Conservation (phyloP, 2,888 invertebrate species). For the Dysmachus trigonus region DNA sequence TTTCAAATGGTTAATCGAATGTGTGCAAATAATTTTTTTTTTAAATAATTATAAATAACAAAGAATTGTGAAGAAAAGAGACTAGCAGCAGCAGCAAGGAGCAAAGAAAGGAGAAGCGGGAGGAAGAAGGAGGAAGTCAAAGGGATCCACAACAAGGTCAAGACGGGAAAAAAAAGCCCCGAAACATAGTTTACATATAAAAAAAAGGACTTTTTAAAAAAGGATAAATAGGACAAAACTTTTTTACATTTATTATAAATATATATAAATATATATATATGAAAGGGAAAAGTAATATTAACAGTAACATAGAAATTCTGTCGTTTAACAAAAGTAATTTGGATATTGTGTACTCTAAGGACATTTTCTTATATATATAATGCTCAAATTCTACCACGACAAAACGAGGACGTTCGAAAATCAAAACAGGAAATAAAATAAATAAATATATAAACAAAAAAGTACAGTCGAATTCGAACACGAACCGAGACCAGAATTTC, state of each 20-base stretch:
- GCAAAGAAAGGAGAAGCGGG: neutral
- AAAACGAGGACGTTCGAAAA: neutral
- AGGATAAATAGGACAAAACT: constrained; percentile 17
- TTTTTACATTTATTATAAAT: constrained; percentile 18
- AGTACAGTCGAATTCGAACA: neutral
- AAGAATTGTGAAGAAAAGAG: neutral
- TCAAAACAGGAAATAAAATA: neutral
- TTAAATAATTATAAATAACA: constrained; percentile 28
- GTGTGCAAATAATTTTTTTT: constrained; percentile 39
- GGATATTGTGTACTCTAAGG: constrained; percentile 29
- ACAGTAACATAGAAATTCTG: constrained; percentile 24
- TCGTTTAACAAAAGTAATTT: constrained; percentile 22
- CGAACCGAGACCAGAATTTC: neutral
- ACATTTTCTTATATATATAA: constrained; percentile 10
- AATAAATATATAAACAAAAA: no score
- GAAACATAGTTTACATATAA: neutral
- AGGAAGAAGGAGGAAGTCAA: neutral
- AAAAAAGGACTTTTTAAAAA: neutral
- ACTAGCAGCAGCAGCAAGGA: neutral
- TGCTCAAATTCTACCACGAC: constrained; percentile 31
- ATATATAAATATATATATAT: constrained; percentile 12
- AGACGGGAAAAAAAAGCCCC: neutral
- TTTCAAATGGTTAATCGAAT: constrained; percentile 19
- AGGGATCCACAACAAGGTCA: neutral
- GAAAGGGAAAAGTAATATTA: constrained; percentile 7